These are phyloP conservation scores for Spisula solida DNA, from an alignment of 2,888 invertebrate species.

Conservation along the genomic window DNA sequence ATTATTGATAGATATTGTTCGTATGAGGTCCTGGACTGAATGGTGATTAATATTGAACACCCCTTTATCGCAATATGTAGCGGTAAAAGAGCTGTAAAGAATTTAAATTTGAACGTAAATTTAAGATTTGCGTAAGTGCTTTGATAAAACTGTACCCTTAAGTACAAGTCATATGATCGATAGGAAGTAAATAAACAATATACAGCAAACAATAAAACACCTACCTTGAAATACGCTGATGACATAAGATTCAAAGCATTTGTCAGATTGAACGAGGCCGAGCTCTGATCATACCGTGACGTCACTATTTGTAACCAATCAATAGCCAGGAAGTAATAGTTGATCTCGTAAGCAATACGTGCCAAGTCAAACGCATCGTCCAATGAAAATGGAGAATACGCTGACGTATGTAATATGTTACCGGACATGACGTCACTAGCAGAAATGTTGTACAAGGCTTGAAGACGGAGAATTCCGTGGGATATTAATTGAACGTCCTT, in stretches of 20 bases:
- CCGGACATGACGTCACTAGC: slow-evolving; percentile 63
- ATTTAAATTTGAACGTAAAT: too few species aligned
- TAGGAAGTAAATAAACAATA: too few species aligned
- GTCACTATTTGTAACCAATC: slow-evolving; percentile 68
- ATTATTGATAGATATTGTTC: too few species aligned
- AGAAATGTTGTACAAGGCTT: slow-evolving; percentile 63
- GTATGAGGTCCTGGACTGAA: too few species aligned
- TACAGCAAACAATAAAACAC: not conserved
- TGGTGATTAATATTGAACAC: too few species aligned
- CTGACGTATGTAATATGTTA: slow-evolving; percentile 51
- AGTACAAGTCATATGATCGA: too few species aligned
- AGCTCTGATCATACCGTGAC: slow-evolving; percentile 20
- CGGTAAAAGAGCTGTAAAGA: too few species aligned
- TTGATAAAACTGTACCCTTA: too few species aligned
- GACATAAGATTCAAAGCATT: slow-evolving; percentile 67
- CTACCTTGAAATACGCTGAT: slow-evolving; percentile 74
- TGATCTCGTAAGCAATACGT: slow-evolving; percentile 61
- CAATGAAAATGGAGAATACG: slow-evolving; percentile 64
- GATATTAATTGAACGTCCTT: slow-evolving; percentile 58
- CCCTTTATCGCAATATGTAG: too few species aligned
- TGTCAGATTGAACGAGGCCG: slow-evolving; percentile 38
- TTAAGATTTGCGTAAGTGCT: too few species aligned
- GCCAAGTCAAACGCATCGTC: slow-evolving; percentile 75
- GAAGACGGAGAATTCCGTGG: slow-evolving; percentile 63
- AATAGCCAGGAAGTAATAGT: slow-evolving; percentile 57